Conservation (phyloP, 2,113 vertebrate genomes). For the Passer montanus region DNA sequence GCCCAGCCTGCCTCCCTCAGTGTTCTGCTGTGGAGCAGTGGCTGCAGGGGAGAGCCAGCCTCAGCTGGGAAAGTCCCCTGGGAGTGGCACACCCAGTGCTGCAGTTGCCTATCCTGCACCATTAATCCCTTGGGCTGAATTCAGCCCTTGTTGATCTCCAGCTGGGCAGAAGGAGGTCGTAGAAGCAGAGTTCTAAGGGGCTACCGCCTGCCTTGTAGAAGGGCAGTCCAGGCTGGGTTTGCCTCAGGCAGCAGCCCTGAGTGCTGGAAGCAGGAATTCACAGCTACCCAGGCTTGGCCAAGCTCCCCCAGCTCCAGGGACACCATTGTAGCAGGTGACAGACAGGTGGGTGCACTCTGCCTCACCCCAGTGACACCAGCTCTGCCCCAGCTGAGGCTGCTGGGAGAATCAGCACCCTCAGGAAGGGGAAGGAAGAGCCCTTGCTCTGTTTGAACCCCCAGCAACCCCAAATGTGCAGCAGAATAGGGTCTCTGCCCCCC, state of each 20-base stretch:
- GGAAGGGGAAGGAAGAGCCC: not conserved
- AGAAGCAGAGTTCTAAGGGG: not conserved
- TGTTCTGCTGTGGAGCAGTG: not conserved
- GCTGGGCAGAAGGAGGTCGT: not conserved
- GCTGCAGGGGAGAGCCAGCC: not conserved
- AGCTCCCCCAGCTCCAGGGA: not conserved
- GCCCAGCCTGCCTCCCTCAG: rapidly evolving
- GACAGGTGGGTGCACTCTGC: rapidly evolving
- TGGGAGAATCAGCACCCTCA: not conserved
- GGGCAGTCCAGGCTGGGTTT: not conserved
- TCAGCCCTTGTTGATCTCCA: not conserved
- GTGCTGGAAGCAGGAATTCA: not conserved
- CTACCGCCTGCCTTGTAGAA: not conserved
- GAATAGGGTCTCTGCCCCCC: not conserved
- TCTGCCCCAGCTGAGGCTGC: not conserved
- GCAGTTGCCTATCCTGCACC: not conserved
- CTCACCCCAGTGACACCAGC: not conserved
- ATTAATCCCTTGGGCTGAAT: not conserved
- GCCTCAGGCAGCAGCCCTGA: not conserved
- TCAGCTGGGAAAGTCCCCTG: not conserved
- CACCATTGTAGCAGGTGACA: not conserved
- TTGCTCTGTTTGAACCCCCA: not conserved
- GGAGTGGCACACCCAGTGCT: rapidly evolving
- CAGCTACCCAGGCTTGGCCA: not conserved
- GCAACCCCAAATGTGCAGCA: not conserved